Percentiles rank a stretch among this genome's conserved stretches.
phyloP scores from a whole-genome alignment of 2,888 invertebrate genomes.

The Poecilobothrus nobilitatus region DNA sequence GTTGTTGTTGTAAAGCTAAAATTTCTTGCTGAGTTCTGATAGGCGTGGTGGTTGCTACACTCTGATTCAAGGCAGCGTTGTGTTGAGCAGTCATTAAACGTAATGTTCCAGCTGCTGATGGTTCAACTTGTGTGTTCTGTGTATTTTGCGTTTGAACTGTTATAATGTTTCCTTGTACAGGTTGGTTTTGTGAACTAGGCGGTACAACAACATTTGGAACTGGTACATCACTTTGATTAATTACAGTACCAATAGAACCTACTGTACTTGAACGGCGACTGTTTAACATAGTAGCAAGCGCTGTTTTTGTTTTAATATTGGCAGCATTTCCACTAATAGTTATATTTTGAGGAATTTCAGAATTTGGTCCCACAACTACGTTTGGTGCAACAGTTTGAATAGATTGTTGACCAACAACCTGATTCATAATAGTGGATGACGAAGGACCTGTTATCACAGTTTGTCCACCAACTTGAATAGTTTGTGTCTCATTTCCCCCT shows the following conservation, averaged over 20 bases:
- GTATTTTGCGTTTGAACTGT: slow-evolving; percentile 22
- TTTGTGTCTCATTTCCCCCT: background rate
- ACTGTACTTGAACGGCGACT: slow-evolving; percentile 47
- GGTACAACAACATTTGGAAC: slow-evolving; percentile 10
- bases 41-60: slow-evolving; percentile 44
- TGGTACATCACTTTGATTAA: slow-evolving; percentile 20
- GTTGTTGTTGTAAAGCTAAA: slow-evolving; percentile 49
- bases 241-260: slow-evolving; percentile 15
- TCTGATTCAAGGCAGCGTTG: slow-evolving; percentile 51
- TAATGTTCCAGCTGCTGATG: slow-evolving; percentile 61
- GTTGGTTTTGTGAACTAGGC: background rate
- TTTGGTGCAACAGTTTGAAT: background rate
- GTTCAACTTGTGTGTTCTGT: slow-evolving; percentile 35
- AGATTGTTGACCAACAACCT: background rate
- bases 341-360: slow-evolving; percentile 24
- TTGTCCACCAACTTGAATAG: background rate
- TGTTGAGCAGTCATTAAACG: slow-evolving; percentile 81
- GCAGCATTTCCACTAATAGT: slow-evolving; percentile 13
- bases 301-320: slow-evolving; percentile 76
- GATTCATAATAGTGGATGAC: background rate
- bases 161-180: background rate
- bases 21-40: slow-evolving; percentile 46
- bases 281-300: slow-evolving; percentile 87
- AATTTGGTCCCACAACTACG: slow-evolving; percentile 12
- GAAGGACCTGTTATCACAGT: background rate